Conservation (phyloP, 2,888 invertebrate genomes). For the Lomographa bimaculata region DNA sequence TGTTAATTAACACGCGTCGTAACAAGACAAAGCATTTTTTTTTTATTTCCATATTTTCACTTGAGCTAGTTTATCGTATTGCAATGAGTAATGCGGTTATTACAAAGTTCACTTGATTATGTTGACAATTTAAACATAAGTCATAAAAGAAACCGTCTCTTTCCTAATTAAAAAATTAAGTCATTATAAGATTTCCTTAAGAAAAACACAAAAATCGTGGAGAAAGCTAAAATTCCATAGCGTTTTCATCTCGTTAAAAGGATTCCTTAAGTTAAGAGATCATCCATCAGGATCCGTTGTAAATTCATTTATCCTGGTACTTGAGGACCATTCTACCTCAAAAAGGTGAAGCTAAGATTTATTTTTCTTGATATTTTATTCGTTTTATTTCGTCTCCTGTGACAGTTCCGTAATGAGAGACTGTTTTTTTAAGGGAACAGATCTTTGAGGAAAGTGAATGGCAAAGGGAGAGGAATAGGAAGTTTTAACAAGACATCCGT, state of each 20-base stretch:
- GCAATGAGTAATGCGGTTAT: too few species aligned
- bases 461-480: constrained; percentile 10
- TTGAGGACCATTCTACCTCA: constrained; percentile 15
- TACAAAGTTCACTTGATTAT: too few species aligned
- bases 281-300: constrained; percentile 26
- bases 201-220: constrained; percentile 3
- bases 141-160: too few species aligned
- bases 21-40: too few species aligned
- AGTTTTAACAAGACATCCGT: constrained; percentile 19
- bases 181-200: too few species aligned
- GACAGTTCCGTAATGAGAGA: constrained; percentile 21
- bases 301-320: constrained; percentile 25
- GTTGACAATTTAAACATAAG: too few species aligned
- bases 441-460: constrained; percentile 10
- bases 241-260: constrained; percentile 17
- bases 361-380: constrained; percentile 20
- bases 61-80: too few species aligned
- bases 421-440: constrained; percentile 14
- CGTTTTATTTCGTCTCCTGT: constrained; percentile 12
- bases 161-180: too few species aligned
- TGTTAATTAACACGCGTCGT: too few species aligned
- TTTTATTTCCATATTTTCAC: too few species aligned
- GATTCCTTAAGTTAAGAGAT: constrained; percentile 21
- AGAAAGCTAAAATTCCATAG: constrained; percentile 9
- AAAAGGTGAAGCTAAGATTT: constrained; percentile 17